Base-by-base conservation (phyloP, 92 coral and sea anemone genomes). In the Porites cylindrica region DNA sequence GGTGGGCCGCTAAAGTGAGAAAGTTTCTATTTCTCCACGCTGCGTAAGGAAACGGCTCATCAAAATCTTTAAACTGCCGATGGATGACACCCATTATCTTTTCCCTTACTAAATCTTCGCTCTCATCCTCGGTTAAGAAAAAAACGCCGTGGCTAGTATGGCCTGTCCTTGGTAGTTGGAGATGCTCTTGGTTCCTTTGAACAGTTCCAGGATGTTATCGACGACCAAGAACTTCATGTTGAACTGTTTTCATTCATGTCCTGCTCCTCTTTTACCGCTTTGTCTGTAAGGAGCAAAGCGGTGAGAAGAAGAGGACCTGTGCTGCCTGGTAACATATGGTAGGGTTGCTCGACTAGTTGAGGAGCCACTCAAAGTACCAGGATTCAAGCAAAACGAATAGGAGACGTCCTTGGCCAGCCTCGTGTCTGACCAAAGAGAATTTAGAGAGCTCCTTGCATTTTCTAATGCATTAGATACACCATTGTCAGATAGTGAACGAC, bases 111-210 rank as follows among this genome's bases (percentile, higher is more conserved):
- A 17, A 24, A 68, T 81, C 47, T 3, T 52, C 76, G 11, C 52
- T 63, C 23, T 81, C 54, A 24, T 81, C 85, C 21, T 81, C 67
- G 77, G 70, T 81, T 1, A 53, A 67, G 51, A 68, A 81, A 29
- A 29, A 20, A 81, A 69, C 16, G 85, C 53, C 17, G 85, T 81
- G 16, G 68, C 77, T 43, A 81, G 38, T 10, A 81, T 54, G 3
- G 85, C 85, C 13, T 69, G 67, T 6, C 85, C 85, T n/a, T 67
- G 85, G 76, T 67, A 81, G 1, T 21, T 81, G 21, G 67, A 17
- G 6, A 50, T 67, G 6, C 24, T 5, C 61, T 23, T 32, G 11
- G 38, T 47, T 77, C 68, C 67, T 12, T 67, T 29, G 68, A 77
- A 60, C 52, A 77, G 68, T 58, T 77, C 81, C 32, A 69, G 67